These are phyloP conservation scores for Portevinia maculata DNA, from an alignment of 2,888 invertebrate genomes.

Conservation along the genomic window DNA sequence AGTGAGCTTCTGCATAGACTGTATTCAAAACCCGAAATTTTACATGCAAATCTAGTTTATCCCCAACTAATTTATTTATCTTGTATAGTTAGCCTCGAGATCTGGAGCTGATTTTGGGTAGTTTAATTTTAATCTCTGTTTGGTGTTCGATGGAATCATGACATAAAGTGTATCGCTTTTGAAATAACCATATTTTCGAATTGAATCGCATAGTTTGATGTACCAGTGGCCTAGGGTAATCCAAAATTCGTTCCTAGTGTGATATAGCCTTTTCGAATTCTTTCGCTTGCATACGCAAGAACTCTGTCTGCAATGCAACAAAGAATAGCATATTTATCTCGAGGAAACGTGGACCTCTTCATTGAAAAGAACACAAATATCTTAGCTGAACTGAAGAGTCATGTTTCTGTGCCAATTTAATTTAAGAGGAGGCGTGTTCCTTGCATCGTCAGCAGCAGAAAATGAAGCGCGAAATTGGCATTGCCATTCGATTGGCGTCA, in stretches of 20 bases:
- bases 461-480: conserved; percentile 40
- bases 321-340: conserved; percentile 18
- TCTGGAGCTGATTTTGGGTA: too few relatives aligned
- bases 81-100: too few relatives aligned
- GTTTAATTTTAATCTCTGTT: too few relatives aligned
- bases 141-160: too few relatives aligned
- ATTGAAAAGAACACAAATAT: conserved; percentile 40
- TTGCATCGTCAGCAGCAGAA: conserved; percentile 46
- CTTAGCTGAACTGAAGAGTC: conserved; percentile 5
- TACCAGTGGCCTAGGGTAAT: conserved; percentile 9
- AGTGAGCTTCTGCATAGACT: too few relatives aligned
- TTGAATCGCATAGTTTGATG: too few relatives aligned
- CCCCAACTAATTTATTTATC: too few relatives aligned
- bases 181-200: too few relatives aligned
- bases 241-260: not conserved
- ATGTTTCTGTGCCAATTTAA: conserved; percentile 64
- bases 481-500: conserved; percentile 62
- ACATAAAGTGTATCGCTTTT: too few relatives aligned
- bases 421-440: conserved; percentile 70
- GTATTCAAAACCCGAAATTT: too few relatives aligned
- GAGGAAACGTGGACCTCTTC: conserved; percentile 61
- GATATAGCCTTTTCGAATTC: not conserved
- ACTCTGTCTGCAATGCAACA: conserved; percentile 1
- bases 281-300: not conserved
- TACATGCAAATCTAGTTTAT: too few relatives aligned